These are phyloP conservation scores for Drosophila bocki DNA, from an alignment of 1,140 invertebrate genomes.

Conservation along the genomic window DNA sequence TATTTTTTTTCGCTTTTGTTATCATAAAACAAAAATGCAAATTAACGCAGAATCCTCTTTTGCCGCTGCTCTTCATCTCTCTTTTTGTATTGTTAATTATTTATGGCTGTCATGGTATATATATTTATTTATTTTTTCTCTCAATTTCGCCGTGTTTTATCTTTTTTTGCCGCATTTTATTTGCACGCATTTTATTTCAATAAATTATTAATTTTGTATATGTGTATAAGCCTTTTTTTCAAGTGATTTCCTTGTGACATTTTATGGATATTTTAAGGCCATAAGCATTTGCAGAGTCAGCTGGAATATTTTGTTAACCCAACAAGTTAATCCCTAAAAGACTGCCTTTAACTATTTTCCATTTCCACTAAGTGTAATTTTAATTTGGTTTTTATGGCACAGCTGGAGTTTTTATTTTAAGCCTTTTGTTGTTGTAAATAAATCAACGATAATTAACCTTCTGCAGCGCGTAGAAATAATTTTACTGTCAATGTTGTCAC, in stretches of 20 bases:
- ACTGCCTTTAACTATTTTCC: slow-evolving; percentile 2
- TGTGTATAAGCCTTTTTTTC: slow-evolving; percentile 4
- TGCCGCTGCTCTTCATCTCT: slow-evolving; percentile 55
- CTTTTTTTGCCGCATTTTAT: slow-evolving; percentile 44
- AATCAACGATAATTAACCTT: slow-evolving; percentile 84
- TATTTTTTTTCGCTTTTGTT: slow-evolving; percentile 56
- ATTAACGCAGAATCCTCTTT: slow-evolving; percentile 71
- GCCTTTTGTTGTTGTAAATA: slow-evolving; percentile 67
- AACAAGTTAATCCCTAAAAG: slow-evolving; percentile 34
- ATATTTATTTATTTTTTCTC: slow-evolving; percentile 36
- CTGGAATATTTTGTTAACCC: slow-evolving; percentile 6
- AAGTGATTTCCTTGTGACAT: slow-evolving; percentile 37
- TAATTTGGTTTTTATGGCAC: slow-evolving; percentile 16
- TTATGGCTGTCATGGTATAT: slow-evolving; percentile 68
- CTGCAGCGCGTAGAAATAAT: slow-evolving; percentile 77
- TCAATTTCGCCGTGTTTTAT: slow-evolving; percentile 33
- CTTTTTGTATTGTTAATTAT: slow-evolving; percentile 74
- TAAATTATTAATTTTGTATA: slow-evolving; percentile 74
- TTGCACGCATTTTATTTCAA: slow-evolving; percentile 68
- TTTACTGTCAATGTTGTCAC: slow-evolving; percentile 82
- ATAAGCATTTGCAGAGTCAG: slow-evolving; percentile 16
- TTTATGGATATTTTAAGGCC: slow-evolving; percentile 50
- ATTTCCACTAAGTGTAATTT: slow-evolving; percentile 16
- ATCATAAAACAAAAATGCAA: slow-evolving; percentile 79
- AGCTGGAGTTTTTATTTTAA: slow-evolving; percentile 25